Conservation (phyloP, 2,113 vertebrate genomes). For the Elanus axillaris region DNA sequence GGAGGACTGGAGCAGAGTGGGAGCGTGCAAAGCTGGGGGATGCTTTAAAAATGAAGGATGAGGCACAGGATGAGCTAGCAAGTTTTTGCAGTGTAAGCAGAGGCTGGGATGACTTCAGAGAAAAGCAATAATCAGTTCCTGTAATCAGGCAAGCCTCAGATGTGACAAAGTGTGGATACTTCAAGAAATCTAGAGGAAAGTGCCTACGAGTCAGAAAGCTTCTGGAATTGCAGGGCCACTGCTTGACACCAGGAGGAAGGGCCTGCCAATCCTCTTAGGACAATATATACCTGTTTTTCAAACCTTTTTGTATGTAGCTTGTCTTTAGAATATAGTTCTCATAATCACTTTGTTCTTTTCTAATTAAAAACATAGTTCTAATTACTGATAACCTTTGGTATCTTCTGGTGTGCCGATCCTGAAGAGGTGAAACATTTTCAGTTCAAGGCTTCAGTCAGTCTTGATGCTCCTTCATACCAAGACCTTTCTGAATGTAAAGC, state of each 20-base stretch:
- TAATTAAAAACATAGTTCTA: background rate
- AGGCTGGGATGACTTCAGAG: background rate
- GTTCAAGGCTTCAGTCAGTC: background rate
- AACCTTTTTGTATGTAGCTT: background rate
- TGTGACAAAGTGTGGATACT: background rate
- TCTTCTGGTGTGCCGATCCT: background rate
- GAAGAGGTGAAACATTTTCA: background rate
- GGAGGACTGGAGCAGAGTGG: background rate
- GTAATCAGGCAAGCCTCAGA: background rate
- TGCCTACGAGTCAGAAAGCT: background rate
- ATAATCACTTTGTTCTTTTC: background rate
- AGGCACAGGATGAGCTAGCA: background rate
- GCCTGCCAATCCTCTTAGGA: background rate
- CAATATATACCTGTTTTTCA: background rate
- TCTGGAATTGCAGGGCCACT: background rate
- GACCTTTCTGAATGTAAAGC: background rate
- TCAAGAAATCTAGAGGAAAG: background rate
- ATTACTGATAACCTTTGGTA: background rate
- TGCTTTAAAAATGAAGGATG: background rate
- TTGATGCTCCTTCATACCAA: background rate
- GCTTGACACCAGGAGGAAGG: background rate
- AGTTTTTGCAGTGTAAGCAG: background rate
- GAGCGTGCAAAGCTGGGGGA: background rate
- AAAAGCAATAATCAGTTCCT: background rate
- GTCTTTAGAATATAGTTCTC: background rate